Evolutionary conservation across 2,888 invertebrate species (phyloP), one percentile per base, ranked within the genome.

Genomic region (Protophormia terraenovae): DNA sequence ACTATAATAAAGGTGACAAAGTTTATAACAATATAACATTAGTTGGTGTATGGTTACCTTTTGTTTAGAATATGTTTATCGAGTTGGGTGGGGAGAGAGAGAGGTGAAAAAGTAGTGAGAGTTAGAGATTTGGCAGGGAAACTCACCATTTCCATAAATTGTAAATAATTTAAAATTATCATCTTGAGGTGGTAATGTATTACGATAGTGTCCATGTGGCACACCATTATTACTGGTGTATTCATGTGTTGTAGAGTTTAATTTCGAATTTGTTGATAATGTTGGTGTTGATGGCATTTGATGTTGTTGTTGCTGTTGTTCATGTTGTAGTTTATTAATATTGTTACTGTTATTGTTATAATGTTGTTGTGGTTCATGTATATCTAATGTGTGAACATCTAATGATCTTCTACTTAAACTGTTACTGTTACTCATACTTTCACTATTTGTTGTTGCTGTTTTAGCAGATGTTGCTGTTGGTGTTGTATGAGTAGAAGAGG

Each of bases 141-240:
- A 92, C 93, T 93, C 92, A 93, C 93, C 93, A 90, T 92, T 93
- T 91, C 92, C 92, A 89, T 89, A 93, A 89, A 93, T 92, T 88
- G 93, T 93, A 91, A 91, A 93, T 89, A 93, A 89, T 89, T 91
- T 91, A 89, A 90, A 91, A 90, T 92, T 92, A 90, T 93, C 92
- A 90, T 92, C 93, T 89, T 89, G 88, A 73, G 83, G 73, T 84
- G 87, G 87, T 72, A 88, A 84, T 77, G 87, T 87, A 84, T 87
- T 79, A 62, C 88, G 88, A 89, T 90, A 90, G 86, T 89, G 89
- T 88, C 90, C 91, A 84, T 89, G 88, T 87, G 89, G 88, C 83
- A 90, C 89, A 88, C 90, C 90, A 89, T 90, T 89, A 81, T 87
- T 89, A 86, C 89, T 89, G 80, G 87, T 90, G 86, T 89, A 89